Evolutionary conservation across 2,888 invertebrate species (phyloP), one percentile per base, ranked within the genome.

Genomic region (Muschampia plurimacula): DNA sequence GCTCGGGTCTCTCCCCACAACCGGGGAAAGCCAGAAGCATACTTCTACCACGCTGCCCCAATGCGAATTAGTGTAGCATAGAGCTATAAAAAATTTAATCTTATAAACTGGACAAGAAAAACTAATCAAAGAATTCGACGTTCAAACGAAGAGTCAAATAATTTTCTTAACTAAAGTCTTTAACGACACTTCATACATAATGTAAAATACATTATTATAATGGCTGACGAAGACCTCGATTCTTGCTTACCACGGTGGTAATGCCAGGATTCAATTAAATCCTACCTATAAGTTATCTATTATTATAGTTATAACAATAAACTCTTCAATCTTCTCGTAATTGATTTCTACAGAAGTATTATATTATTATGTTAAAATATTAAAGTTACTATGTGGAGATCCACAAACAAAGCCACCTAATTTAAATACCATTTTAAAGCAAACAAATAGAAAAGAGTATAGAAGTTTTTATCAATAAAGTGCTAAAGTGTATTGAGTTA

Each of bases 151-250:
- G 66, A 39, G 55, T 66, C 36, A 52, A 66, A 52, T 62, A 69
- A 69, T 63, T 62, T 69, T 69, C 69, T 28, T 62, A 28, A 69
- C 62, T 44, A 57, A 67, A 57, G 62, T 12, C 57, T 63, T 63
- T 59, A 59, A 55, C 46, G 55, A 44, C 69, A 60, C 9, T 39
- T 52, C 62, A 44, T 63, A 13, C 68, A 60, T 68, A 22, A 22
- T 46, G 46, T 46, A 60, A 57, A 8, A 44, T 13, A 46, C 8
- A 57, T 55, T 55, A 55, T 44, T 28, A 12, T 65, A 66, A 66
- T 52, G 22, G 72, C 32, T 67, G 41, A 70, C 60, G 36, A 28
- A 46, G 73, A 64, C 75, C 76, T 76, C 75, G 72, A 57, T 65
- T 64, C 44, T 55, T 64, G 71, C 69, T 74, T 28, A 57, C 28